These are phyloP conservation scores for Resseliella maxima DNA, from an alignment of 2,888 invertebrate species.

Conservation along the genomic window DNA sequence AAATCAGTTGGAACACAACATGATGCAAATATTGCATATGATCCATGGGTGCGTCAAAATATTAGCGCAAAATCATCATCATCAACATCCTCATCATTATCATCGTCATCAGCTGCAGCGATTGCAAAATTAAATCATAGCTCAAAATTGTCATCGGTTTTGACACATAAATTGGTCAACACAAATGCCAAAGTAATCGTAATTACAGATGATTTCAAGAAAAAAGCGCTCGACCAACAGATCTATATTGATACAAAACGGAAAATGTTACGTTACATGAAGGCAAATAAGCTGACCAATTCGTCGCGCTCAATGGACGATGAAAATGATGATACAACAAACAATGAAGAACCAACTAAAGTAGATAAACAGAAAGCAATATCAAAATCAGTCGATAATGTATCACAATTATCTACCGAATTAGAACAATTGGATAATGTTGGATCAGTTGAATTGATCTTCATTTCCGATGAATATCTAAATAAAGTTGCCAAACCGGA, in stretches of 20 bases:
- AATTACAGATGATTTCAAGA: constrained; percentile 60
- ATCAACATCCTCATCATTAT: not conserved
- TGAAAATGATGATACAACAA: not conserved
- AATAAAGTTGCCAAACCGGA: constrained; percentile 58
- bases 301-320: constrained; percentile 56
- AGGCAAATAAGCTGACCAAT: constrained; percentile 28
- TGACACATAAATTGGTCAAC: constrained; percentile 12
- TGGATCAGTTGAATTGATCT: constrained; percentile 61
- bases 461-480: constrained; percentile 61
- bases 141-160: not conserved
- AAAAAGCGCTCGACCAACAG: constrained; percentile 59
- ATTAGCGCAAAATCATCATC: not conserved
- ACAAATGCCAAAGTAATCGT: constrained; percentile 59
- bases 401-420: constrained; percentile 56
- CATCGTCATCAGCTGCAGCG: not conserved
- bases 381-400: constrained; percentile 60
- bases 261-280: constrained; percentile 56
- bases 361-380: not conserved
- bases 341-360: not conserved
- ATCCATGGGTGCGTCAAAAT: constrained; percentile 33
- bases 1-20: constrained; percentile 57
- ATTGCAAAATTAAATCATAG: too few relatives aligned
- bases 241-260: constrained; percentile 58
- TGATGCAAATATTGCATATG: constrained; percentile 7
- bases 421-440: constrained; percentile 59